Evolutionary conservation across 2,888 invertebrate species (phyloP), one percentile per base, ranked within the genome.

Genomic region (Morpho achilles): DNA sequence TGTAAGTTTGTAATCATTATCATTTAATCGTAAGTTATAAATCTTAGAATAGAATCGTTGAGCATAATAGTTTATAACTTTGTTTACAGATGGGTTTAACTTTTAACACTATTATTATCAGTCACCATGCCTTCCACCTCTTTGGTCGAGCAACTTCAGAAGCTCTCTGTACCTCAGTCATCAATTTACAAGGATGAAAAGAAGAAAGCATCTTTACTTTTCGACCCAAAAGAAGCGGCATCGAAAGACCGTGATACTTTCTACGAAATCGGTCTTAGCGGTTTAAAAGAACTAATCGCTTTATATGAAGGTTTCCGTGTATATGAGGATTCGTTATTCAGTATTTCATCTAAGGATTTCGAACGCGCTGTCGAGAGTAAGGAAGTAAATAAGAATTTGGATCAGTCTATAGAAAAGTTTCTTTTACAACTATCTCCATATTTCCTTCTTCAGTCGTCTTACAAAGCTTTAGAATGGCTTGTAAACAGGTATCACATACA

Each of bases 381-480:
- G 43, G 94, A 95, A 62, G 92, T 94, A 0, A 99, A 99, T 77
- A 86, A 93, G 61, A 92, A 94, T 68, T 82, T 99, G 10, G 92
- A 98, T 82, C 88, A 91, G 45, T 92, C 92, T 4, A 95, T 99
- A 23, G 92, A 93, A 56, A 94, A 94, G 64, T 98, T 99, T 81
- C 84, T 99, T 0, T 81, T 95, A 2, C 91, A 94, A 44, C 69
- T 98, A 5, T 96, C 98, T 1, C 99, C 99, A 0, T 98, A 98
- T 78, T 94, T 99, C 68, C 91, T 97, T 53, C 85, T 98, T 0
- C 95, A 95, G 69, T 93, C 97, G 0, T 80, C 93, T 0, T 97
- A 98, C 67, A 97, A 98, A 88, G 95, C 97, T 2, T 80, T 99
- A 50, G 99, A 99, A 90, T 99, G 99, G 99, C 91, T 99, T 3